These are phyloP conservation scores for Cephalopterus ornatus DNA, from an alignment of 2,113 vertebrate species.

Conservation along the genomic window DNA sequence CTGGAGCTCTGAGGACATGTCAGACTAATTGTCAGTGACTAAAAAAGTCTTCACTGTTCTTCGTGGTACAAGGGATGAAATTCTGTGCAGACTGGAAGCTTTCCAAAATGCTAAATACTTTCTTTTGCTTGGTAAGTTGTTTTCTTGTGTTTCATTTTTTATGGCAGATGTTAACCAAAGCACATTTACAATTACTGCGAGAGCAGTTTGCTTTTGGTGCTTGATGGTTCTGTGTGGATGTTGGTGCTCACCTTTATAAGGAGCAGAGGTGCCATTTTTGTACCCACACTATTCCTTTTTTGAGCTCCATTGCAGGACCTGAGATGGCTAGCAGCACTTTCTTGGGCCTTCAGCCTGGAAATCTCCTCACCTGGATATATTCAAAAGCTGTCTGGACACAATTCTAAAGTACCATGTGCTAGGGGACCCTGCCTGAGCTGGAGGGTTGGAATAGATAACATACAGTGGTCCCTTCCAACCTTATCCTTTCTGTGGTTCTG, in stretches of 20 bases:
- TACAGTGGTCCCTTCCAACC: neutral
- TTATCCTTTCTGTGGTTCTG: neutral
- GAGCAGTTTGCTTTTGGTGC: neutral
- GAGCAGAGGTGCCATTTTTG: neutral
- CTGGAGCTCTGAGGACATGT: neutral
- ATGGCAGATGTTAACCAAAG: neutral
- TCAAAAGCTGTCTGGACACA: neutral
- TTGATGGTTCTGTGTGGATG: accelerated
- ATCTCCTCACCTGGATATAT: neutral
- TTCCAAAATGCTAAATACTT: neutral
- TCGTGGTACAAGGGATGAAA: neutral
- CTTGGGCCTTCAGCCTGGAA: neutral
- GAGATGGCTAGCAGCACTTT: neutral
- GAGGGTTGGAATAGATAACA: neutral
- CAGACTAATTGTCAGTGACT: neutral
- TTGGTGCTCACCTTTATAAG: neutral
- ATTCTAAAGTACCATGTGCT: neutral
- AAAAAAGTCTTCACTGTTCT: neutral
- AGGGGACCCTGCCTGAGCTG: neutral
- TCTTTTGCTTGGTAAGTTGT: neutral
- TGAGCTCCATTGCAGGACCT: accelerated
- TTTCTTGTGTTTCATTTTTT: neutral
- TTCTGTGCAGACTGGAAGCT: neutral
- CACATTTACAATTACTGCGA: neutral
- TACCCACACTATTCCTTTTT: neutral